A percentile compares a stretch with the other conserved stretches of the same genome.
phyloP scores from a whole-genome alignment of 1,140 invertebrate genomes.

The Telenomus remus region DNA sequence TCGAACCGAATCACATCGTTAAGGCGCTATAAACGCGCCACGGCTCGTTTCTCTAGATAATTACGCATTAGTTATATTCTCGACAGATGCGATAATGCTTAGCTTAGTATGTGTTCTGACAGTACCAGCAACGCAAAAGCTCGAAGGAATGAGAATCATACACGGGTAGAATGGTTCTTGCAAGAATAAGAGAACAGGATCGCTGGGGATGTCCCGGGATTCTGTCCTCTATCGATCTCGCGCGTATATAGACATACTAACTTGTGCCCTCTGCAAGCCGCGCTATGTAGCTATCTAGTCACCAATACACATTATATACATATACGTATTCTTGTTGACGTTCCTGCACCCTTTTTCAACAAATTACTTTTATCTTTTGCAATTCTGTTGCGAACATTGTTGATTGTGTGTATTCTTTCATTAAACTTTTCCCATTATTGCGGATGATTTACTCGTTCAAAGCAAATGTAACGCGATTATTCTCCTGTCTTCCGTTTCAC shows the following conservation, averaged over 20 bases:
- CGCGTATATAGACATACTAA: conserved; percentile 73
- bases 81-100: conserved; percentile 59
- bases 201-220: conserved; percentile 75
- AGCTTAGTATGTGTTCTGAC: conserved; percentile 58
- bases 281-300: conserved; percentile 68
- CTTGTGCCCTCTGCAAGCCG: conserved; percentile 72
- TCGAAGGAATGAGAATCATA: conserved; percentile 62
- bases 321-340: conserved; percentile 10
- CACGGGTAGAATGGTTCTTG: conserved; percentile 70
- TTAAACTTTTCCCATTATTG: too few relatives aligned
- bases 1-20: conserved; percentile 62
- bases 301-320: conserved; percentile 51
- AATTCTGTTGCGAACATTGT: too few relatives aligned
- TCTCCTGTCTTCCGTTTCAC: too few relatives aligned
- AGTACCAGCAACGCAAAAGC: conserved; percentile 54
- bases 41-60: conserved; percentile 65
- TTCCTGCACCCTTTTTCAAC: too few relatives aligned
- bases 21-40: conserved; percentile 59
- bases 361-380: too few relatives aligned
- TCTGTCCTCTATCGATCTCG: conserved; percentile 76
- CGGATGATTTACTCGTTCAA: too few relatives aligned
- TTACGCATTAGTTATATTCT: conserved; percentile 67
- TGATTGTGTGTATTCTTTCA: too few relatives aligned
- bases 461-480: too few relatives aligned
- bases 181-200: conserved; percentile 76